Conservation (phyloP, 53 echinoderm and acorn worm species). For the Zoroaster sp. region DNA sequence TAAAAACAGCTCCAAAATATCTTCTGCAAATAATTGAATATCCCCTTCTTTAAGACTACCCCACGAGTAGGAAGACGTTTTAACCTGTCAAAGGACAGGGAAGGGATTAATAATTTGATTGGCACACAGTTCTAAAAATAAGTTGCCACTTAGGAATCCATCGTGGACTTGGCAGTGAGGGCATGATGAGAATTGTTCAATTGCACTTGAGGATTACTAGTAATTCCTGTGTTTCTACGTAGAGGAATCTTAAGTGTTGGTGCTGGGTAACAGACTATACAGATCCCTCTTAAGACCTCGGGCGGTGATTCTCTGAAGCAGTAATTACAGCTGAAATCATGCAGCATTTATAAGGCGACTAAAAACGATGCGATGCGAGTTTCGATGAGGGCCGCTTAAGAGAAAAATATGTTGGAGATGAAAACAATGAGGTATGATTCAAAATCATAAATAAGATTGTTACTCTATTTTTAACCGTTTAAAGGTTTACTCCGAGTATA, state of each 20-base stretch:
- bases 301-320: background rate
- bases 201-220: background rate
- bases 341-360: background rate
- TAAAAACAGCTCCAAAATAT: background rate
- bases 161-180: background rate
- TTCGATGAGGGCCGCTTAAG: background rate
- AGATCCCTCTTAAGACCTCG: background rate
- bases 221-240: background rate
- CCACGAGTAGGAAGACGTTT: background rate
- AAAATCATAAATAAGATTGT: background rate
- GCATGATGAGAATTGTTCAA: background rate
- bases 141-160: background rate
- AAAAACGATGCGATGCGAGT: too few relatives aligned
- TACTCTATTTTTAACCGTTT: background rate
- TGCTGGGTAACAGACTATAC: background rate
- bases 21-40: constrained; percentile 20
- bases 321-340: background rate
- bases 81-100: background rate
- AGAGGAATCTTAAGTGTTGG: constrained; percentile 13
- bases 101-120: constrained; percentile 24
- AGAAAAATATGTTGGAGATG: background rate
- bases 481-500: background rate
- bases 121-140: constrained; percentile 19
- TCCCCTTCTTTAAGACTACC: background rate
- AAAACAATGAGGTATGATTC: background rate